Percentiles rank a stretch among this genome's conserved stretches.
These are phyloP conservation scores for Gnathonemus longibarbis DNA, from an alignment of 2,113 vertebrate species.

Conservation along the genomic window DNA sequence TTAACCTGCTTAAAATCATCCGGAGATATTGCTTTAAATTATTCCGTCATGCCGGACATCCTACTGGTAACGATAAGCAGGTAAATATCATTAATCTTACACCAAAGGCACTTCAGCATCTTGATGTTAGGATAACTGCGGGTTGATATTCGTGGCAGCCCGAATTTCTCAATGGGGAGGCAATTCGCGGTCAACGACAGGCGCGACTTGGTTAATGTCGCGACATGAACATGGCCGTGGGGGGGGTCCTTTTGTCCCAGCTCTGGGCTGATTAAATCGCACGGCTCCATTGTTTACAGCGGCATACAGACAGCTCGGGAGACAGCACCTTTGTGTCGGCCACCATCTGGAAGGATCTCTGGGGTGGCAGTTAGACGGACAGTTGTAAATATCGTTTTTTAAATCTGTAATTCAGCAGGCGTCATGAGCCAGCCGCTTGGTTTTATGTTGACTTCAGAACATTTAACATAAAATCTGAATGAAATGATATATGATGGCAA, in stretches of 20 bases:
- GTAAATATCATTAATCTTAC: background rate
- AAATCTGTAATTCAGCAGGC: background rate
- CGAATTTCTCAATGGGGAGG: background rate
- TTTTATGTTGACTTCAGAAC: background rate
- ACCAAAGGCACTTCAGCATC: background rate
- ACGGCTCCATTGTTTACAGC: constrained; percentile 40
- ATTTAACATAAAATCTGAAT: background rate
- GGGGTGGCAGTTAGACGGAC: background rate
- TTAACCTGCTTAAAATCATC: background rate
- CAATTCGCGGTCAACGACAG: background rate
- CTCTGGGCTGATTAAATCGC: background rate
- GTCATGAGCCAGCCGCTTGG: background rate
- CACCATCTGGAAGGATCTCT: background rate
- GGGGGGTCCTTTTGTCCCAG: constrained; percentile 17
- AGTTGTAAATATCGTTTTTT: background rate
- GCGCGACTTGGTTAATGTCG: background rate
- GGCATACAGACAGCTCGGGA: background rate
- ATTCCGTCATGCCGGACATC: background rate
- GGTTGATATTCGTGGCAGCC: background rate
- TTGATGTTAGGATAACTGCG: background rate
- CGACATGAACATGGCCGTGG: background rate
- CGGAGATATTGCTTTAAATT: background rate
- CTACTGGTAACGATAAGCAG: background rate
- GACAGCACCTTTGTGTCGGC: constrained; percentile 6
- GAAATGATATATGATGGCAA: background rate